Conservation (phyloP, 2,113 vertebrate genomes). For the Sapayoa aenigma region DNA sequence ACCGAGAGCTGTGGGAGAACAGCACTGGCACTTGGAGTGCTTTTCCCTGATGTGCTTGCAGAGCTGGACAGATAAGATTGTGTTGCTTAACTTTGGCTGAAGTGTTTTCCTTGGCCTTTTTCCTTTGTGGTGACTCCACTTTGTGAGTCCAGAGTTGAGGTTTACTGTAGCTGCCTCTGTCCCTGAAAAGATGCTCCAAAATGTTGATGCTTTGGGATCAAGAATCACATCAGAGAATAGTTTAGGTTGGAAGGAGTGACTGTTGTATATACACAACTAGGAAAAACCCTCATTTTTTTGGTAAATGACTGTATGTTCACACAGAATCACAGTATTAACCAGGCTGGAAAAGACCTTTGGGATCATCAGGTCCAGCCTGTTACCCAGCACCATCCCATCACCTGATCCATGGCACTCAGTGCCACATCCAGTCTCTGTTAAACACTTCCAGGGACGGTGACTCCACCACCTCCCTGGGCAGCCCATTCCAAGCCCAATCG, state of each 20-base stretch:
- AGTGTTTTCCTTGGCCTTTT: not conserved
- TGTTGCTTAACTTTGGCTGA: not conserved
- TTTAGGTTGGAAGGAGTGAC: not conserved
- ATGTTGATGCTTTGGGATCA: not conserved
- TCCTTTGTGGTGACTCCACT: not conserved
- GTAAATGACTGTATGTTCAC: not conserved
- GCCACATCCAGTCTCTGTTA: too few relatives aligned
- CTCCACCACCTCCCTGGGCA: too few relatives aligned
- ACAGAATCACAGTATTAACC: too few relatives aligned
- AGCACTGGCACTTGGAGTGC: not conserved
- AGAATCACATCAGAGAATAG: not conserved
- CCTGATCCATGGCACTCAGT: too few relatives aligned
- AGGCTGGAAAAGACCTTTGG: too few relatives aligned
- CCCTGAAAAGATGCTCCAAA: not conserved
- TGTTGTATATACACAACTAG: fast-evolving
- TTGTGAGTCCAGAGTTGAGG: not conserved
- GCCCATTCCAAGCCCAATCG: too few relatives aligned
- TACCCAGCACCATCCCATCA: too few relatives aligned
- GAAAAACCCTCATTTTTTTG: fast-evolving
- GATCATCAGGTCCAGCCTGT: too few relatives aligned
- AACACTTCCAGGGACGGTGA: too few relatives aligned
- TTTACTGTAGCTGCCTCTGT: not conserved
- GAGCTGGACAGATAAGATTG: not conserved
- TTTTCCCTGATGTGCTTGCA: not conserved
- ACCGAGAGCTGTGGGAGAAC: not conserved